phyloP scores from a whole-genome alignment of 2,113 vertebrate genomes.

The Piliocolobus tephrosceles region DNA sequence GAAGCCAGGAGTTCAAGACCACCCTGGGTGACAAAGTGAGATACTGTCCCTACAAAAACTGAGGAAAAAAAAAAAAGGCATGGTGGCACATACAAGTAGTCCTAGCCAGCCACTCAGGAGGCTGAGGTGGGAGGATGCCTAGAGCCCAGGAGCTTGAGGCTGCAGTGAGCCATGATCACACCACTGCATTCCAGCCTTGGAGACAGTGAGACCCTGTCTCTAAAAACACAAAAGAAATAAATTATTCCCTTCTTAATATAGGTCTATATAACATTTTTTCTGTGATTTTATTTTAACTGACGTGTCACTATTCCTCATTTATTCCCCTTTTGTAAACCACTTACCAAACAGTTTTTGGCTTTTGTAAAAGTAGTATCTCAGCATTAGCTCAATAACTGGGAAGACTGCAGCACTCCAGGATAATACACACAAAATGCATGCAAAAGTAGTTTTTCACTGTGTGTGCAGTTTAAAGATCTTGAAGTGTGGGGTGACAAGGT shows the following conservation, averaged over 20 bases:
- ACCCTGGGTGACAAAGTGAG: too few relatives aligned
- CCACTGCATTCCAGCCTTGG: too few relatives aligned
- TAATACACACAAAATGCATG: not conserved
- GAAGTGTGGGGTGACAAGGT: not conserved
- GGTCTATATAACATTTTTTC: not conserved
- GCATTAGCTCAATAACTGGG: not conserved
- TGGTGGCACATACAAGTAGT: too few relatives aligned
- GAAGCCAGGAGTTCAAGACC: too few relatives aligned
- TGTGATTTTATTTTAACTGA: conserved; percentile 50
- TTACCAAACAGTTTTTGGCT: not conserved
- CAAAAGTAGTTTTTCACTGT: not conserved
- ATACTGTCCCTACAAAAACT: too few relatives aligned
- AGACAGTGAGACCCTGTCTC: too few relatives aligned
- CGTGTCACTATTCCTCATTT: not conserved
- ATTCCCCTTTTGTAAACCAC: not conserved
- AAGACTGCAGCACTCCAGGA: not conserved
- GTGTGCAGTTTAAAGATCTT: not conserved
- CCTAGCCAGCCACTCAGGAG: too few relatives aligned
- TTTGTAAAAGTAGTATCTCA: not conserved
- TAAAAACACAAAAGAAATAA: too few relatives aligned
- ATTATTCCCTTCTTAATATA: not conserved
- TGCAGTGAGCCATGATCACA: too few relatives aligned
- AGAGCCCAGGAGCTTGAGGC: too few relatives aligned
- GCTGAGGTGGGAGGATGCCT: too few relatives aligned
- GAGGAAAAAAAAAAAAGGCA: too few relatives aligned